Base-by-base conservation (phyloP, 2,888 invertebrate genomes). In the Siphonodentalium dalli region DNA sequence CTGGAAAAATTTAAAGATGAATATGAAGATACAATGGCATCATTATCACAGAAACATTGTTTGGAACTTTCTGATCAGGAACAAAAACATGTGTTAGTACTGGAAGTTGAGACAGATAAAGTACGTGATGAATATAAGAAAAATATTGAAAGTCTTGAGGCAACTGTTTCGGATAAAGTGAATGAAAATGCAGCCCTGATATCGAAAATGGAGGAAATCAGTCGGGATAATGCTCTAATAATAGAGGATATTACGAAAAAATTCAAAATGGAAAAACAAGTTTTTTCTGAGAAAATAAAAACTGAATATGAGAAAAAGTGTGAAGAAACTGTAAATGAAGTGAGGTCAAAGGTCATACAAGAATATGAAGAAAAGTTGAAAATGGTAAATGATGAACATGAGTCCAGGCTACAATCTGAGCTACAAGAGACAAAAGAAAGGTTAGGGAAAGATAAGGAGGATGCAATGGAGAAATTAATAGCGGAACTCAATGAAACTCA, bases 291-390 rank as follows among this genome's bases (percentile, higher is more conserved):
- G 47, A 61, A 65, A 15, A 37, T 68, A 15, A 48, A 64, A 31
- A 60, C 61, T 39, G 68, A 69, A 42, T 56, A 58, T 39, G 59
- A 69, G 34, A 65, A 69, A 43, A 68, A 71, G 42, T 55, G 71
- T 20, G 81, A 88, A 66, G 89, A 89, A 47, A 83, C 88, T 11
- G 87, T 87, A 4, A 89, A 90, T 54, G 87, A 87, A 62, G 83
- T 63, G 34, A 42, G 61, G 28, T 41, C 54, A 41, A 55, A 62
- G 34, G 23, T 61, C 20, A 50, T 58, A 38, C 47, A 58, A 39
- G 46, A 62, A 45, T 52, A 57, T 34, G 45, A 48, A 13, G 44
- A 50, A 15, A 44, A 56, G 23, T 43, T 41, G 31, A 55, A 50
- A 34, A 47, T 57, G 21, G 31, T 58, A 27, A 48, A 39, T 4